These are phyloP conservation scores for cattle (Bos taurus) DNA, from an alignment of 2,113 vertebrate genomes.

Conservation along the genomic window ARS-UCD2.0 NC_037337.1:85745501-85746000, in stretches of 20 bases:
- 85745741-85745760: background rate
- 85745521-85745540: background rate
- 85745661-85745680: background rate
- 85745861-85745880: background rate
- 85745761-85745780: background rate
- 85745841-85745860: background rate
- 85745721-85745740: background rate
- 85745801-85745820: background rate
- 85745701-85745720: background rate
- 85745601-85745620: background rate
- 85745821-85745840: background rate
- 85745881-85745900: background rate
- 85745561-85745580: background rate
- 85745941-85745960: background rate
- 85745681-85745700: background rate
- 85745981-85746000: background rate
- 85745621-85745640: background rate
- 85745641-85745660: background rate
- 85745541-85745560: background rate
- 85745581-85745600: background rate
- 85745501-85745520: background rate
- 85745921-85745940: background rate
- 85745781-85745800: background rate
- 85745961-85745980: background rate
- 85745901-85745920: background rate